Conservation (phyloP, 2,797 vertebrate species). For the Poeciliopsis infans region DNA sequence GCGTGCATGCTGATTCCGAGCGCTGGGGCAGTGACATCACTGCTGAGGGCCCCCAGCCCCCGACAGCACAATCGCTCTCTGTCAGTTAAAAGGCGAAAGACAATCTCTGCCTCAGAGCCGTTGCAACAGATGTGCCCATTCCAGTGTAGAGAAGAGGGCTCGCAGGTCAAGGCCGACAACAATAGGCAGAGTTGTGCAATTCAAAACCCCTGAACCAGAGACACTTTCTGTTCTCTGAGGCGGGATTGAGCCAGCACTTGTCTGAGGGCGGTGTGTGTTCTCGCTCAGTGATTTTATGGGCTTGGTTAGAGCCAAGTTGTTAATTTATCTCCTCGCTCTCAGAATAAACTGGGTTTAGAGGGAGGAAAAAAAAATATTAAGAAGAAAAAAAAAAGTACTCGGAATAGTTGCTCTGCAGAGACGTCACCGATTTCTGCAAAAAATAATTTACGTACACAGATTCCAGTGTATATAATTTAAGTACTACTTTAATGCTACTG, state of each 20-base stretch:
- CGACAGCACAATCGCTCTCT: slow-evolving; percentile 72
- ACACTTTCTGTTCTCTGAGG: slow-evolving; percentile 28
- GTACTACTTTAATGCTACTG: neutral
- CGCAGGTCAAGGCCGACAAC: slow-evolving; percentile 73
- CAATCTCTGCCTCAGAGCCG: slow-evolving; percentile 75
- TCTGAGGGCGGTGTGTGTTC: slow-evolving; percentile 30
- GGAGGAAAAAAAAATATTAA: neutral
- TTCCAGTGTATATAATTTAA: neutral
- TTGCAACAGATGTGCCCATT: slow-evolving; percentile 75
- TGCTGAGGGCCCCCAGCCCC: slow-evolving; percentile 25
- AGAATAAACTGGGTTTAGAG: slow-evolving; percentile 9
- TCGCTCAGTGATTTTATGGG: slow-evolving; percentile 28
- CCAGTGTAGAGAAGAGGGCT: slow-evolving; percentile 66
- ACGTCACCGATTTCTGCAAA: neutral
- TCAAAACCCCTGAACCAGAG: slow-evolving; percentile 64
- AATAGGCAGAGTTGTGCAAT: slow-evolving; percentile 77
- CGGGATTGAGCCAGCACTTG: slow-evolving; percentile 29
- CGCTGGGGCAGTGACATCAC: slow-evolving; percentile 76
- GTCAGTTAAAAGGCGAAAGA: slow-evolving; percentile 66
- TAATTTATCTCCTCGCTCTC: slow-evolving; percentile 31
- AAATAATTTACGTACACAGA: neutral
- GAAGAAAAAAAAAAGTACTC: neutral
- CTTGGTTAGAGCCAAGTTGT: slow-evolving; percentile 28
- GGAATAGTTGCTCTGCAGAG: neutral
- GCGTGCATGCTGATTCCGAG: slow-evolving; percentile 46